phyloP scores from a whole-genome alignment of 2,113 vertebrate genomes.

The Empidonax alnorum region DNA sequence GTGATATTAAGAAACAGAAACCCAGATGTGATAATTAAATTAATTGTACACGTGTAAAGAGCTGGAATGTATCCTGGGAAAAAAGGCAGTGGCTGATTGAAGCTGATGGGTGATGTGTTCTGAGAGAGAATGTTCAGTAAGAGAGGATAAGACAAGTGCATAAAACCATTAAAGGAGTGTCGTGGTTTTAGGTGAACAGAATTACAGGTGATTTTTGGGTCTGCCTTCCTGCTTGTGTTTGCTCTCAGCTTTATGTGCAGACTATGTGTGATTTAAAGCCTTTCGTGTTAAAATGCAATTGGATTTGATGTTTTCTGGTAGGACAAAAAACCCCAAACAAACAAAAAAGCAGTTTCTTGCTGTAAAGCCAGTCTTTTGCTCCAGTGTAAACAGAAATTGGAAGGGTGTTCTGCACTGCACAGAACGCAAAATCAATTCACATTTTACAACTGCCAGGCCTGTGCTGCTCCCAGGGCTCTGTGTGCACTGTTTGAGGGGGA shows the following conservation, averaged over 20 bases:
- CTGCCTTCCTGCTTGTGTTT: background rate
- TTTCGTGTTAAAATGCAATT: background rate
- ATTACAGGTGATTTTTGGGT: background rate
- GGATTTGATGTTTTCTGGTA: background rate
- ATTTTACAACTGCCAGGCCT: fast-evolving
- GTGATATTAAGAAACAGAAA: background rate
- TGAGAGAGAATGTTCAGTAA: background rate
- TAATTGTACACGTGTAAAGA: background rate
- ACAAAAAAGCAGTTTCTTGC: background rate
- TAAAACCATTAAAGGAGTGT: background rate
- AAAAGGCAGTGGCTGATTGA: background rate
- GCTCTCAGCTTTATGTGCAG: background rate
- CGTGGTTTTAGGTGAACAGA: background rate
- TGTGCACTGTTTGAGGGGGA: background rate
- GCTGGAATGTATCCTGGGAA: fast-evolving
- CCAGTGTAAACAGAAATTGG: fast-evolving
- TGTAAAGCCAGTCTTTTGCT: background rate
- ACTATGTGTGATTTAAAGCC: background rate
- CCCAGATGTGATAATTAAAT: background rate
- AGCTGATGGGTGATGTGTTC: background rate
- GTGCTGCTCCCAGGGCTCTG: background rate
- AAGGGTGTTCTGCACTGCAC: background rate
- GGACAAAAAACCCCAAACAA: background rate
- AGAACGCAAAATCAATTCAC: background rate
- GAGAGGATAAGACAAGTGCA: background rate